phyloP scores from a whole-genome alignment of 2,888 invertebrate species.

The Peribatodes rhomboidaria region DNA sequence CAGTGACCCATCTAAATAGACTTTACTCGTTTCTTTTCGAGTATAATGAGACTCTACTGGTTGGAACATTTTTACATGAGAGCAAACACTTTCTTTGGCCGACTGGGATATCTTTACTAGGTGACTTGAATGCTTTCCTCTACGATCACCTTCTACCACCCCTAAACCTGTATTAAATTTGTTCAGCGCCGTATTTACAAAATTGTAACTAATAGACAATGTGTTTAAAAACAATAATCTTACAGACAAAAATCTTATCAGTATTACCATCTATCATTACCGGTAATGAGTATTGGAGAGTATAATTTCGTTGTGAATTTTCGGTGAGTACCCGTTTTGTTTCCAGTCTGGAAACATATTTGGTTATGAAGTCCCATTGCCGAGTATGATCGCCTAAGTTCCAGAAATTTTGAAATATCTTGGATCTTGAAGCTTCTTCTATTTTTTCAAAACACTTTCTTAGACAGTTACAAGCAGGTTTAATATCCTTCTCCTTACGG shows the following conservation, averaged over 20 bases:
- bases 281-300: conserved; percentile 23
- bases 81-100: conserved; percentile 18
- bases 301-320: conserved; percentile 23
- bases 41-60: conserved; percentile 15
- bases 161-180: conserved; percentile 17
- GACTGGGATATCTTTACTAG: conserved; percentile 18
- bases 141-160: conserved; percentile 22
- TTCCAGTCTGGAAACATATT: conserved; percentile 21
- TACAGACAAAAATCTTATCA: conserved; percentile 15
- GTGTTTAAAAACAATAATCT: conserved; percentile 16
- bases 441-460: conserved; percentile 25
- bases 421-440: conserved; percentile 19
- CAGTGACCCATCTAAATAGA: conserved; percentile 26
- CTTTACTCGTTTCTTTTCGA: conserved; percentile 22
- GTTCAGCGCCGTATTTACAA: conserved; percentile 20
- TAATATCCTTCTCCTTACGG: conserved; percentile 11
- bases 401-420: conserved; percentile 8
- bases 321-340: conserved; percentile 19
- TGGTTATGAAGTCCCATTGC: conserved; percentile 26
- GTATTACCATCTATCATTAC: conserved; percentile 12
- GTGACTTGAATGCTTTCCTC: conserved; percentile 22
- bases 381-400: conserved; percentile 23
- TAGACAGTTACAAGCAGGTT: conserved; percentile 18
- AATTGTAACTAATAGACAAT: conserved; percentile 22
- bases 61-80: conserved; percentile 24